These are phyloP conservation scores for Podiceps cristatus DNA, from an alignment of 2,113 vertebrate species.

Conservation along the genomic window DNA sequence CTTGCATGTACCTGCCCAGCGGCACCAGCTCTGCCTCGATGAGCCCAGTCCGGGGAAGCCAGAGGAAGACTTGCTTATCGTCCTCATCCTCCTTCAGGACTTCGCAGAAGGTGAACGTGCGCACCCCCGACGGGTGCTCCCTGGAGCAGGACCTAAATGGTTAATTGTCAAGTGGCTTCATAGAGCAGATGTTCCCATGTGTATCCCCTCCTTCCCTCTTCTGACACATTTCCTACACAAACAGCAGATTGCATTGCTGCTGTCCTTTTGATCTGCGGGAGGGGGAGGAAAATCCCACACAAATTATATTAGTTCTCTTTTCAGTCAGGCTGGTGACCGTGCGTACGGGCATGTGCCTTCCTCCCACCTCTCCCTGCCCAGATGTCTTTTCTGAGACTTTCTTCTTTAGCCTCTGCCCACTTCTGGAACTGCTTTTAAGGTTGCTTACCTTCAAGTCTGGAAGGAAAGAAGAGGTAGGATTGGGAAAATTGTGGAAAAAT, in stretches of 20 bases:
- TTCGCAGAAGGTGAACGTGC: background rate
- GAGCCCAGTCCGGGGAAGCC: background rate
- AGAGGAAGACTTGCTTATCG: background rate
- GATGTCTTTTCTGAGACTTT: slow-evolving; percentile 1
- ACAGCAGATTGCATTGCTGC: slow-evolving; percentile 73
- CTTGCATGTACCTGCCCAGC: background rate
- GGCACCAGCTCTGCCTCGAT: background rate
- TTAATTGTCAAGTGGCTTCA: slow-evolving; percentile 68
- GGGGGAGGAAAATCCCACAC: slow-evolving; percentile 69
- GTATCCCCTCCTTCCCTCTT: slow-evolving; percentile 69
- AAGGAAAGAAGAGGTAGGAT: background rate
- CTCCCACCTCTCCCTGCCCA: slow-evolving; percentile 5
- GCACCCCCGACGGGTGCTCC: background rate
- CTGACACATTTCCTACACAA: slow-evolving; percentile 74
- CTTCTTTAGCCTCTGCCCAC: background rate
- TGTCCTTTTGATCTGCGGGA: slow-evolving; percentile 68
- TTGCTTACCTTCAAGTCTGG: background rate
- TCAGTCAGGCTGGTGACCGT: slow-evolving; percentile 6
- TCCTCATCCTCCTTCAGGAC: background rate
- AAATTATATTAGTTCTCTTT: slow-evolving; percentile 53
- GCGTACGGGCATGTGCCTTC: background rate
- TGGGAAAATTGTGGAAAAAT: background rate
- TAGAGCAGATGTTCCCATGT: slow-evolving; percentile 69
- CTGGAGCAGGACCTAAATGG: slow-evolving; percentile 12
- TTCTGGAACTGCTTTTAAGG: background rate